These are phyloP conservation scores for Cranoglanis bouderius DNA, from an alignment of 2,113 vertebrate species.

Conservation along the genomic window DNA sequence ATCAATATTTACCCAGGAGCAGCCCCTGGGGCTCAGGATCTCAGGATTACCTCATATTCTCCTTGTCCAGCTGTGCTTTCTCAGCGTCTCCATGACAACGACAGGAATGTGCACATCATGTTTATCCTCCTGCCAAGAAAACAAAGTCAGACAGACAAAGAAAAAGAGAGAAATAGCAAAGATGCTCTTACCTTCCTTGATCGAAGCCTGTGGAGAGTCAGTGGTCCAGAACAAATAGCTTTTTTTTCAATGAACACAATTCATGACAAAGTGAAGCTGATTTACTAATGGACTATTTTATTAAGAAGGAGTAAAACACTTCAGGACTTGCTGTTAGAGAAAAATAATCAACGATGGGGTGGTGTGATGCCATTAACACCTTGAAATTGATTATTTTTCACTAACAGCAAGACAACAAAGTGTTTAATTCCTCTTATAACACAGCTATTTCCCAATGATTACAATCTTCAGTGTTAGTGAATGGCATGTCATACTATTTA, in stretches of 20 bases:
- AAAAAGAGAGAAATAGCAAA: conserved; percentile 48
- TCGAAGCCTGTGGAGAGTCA: background rate
- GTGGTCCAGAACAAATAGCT: background rate
- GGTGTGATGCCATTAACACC: background rate
- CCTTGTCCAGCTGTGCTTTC: conserved; percentile 91
- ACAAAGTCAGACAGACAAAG: conserved; percentile 67
- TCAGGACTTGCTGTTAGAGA: background rate
- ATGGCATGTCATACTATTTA: background rate
- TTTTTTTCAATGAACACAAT: background rate
- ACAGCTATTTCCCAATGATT: background rate
- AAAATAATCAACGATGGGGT: background rate
- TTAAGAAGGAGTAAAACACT: background rate
- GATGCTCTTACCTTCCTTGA: background rate
- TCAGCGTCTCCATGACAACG: conserved; percentile 87
- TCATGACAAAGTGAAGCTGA: background rate
- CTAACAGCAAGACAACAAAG: background rate
- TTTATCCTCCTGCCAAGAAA: conserved; percentile 88
- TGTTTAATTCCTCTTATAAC: background rate
- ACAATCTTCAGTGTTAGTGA: background rate
- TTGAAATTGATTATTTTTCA: background rate
- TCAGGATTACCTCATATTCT: conserved; percentile 92
- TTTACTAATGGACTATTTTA: background rate
- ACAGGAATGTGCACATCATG: conserved; percentile 87
- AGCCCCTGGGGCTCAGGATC: conserved; percentile 86
- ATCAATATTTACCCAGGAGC: conserved; percentile 95